Evolutionary conservation across 1,140 invertebrate species (phyloP), one percentile per base, ranked within the genome.

Genomic region (Philotrypesis tridentata): DNA sequence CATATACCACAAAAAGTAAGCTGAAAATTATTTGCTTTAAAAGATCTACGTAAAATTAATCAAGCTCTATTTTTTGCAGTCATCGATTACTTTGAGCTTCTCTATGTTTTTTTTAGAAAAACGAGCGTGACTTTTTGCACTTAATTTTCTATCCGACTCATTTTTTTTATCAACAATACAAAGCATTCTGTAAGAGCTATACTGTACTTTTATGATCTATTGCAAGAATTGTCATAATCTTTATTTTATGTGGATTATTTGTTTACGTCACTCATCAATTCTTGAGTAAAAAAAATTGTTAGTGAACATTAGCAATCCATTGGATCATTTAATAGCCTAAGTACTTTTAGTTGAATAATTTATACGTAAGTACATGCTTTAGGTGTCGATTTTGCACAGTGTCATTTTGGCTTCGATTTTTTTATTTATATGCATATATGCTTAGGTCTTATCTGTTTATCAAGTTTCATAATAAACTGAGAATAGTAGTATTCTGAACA

Each of bases 1-100:
- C 95, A 98, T 99, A 94, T 99, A 99, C 93, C 98, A 99, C 92
- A 99, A 99, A 95, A 95, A 95, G 97, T 98, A 93, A 93, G 93
- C 80, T 76, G 8, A 9, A 25, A 6, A 70, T 70, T 70, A 29
- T n/a, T 21, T 17, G n/a, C 17, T 21, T 55, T 9, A 3, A 65
- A 65, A 65, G 27, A 9, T 65, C 7, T 4, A 65, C 27, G 23
- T 71, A 25, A 37, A n/a, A n/a, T n/a, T n/a, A n/a, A n/a, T n/a
- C n/a, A n/a, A n/a, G n/a, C n/a, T n/a, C n/a, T n/a, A n/a, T n/a
- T n/a, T n/a, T n/a, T n/a, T n/a, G n/a, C n/a, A n/a, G n/a, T n/a
- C n/a, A n/a, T n/a, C n/a, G n/a, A n/a, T n/a, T n/a, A n/a, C n/a
- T n/a, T n/a, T n/a, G n/a, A n/a, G n/a, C n/a, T n/a, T n/a, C n/a